Evolutionary conservation across 2,113 vertebrate genomes (phyloP), one percentile per base, ranked within the genome.

Genomic region (Scomber colias): DNA sequence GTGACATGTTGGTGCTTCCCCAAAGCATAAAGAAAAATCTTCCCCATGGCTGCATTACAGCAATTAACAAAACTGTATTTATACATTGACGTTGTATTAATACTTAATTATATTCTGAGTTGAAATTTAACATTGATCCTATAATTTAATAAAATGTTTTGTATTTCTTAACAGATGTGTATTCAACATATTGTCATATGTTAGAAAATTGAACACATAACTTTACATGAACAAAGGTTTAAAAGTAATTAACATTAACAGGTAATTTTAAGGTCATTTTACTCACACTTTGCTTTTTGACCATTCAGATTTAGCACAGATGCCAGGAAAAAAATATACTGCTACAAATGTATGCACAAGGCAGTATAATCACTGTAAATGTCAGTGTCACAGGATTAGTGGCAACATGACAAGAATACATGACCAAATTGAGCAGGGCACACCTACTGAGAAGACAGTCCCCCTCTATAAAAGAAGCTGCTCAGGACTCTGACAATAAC

Each of bases 371-470:
- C 55, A 87, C 35, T 56, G 54, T 61, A 60, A 89, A 86, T 89
- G 88, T 90, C 89, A 87, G 27, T 86, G 87, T 85, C 83, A 90
- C 83, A 76, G 77, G 76, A 82, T 84, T 81, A 89, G 83, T 5
- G 24, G 21, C 89, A 91, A 81, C 81, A 84, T 78, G 74, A 83
- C 82, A 84, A 91, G 89, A 92, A 91, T 89, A 87, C 81, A 89
- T 86, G 84, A 86, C 91, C 91, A 92, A 86, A 90, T 8, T 82
- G 63, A 91, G 91, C 77, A 77, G 72, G 87, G 70, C 89, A 87
- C 89, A 90, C 87, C 89, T 90, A 87, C 89, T 63, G 24, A 63
- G 71, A 14, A 88, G 69, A 82, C 80, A 76, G 72, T 77, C 82
- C 66, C 14, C 79, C 67, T 71, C 70, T 92, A 92, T 92, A 92